Conservation (phyloP, 2,888 invertebrate genomes). For the Dysmachus trigonus region DNA sequence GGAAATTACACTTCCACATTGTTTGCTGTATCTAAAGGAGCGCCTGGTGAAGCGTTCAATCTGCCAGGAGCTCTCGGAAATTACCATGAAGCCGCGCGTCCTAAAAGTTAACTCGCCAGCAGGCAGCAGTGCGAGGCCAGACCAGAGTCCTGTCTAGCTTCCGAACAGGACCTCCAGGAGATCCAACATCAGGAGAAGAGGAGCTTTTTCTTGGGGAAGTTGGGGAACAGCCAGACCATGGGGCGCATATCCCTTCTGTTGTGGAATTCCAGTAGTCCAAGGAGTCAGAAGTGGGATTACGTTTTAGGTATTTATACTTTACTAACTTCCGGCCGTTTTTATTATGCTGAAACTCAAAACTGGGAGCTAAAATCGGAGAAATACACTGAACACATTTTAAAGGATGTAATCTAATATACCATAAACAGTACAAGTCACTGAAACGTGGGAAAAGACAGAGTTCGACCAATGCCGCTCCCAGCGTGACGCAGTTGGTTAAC, state of each 20-base stretch:
- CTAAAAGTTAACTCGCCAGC: not conserved
- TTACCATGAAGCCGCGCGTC: not conserved
- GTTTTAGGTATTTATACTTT: not conserved
- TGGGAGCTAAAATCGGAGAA: not conserved
- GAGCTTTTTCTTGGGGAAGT: not conserved
- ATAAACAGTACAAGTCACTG: not conserved
- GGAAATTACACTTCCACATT: conserved; percentile 37
- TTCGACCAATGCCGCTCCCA: not conserved
- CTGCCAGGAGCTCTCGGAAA: conserved; percentile 8
- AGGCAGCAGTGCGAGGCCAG: not conserved
- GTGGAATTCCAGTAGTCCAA: not conserved
- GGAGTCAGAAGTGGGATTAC: not conserved
- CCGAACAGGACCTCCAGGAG: not conserved
- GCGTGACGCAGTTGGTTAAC: not conserved
- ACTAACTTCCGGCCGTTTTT: not conserved
- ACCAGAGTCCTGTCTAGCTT: not conserved
- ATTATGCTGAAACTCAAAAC: not conserved
- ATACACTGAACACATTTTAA: not conserved
- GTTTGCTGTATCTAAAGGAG: conserved; percentile 18
- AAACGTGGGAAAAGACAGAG: not conserved
- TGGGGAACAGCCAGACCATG: not conserved
- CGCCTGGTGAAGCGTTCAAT: conserved; percentile 20
- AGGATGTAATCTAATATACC: not conserved
- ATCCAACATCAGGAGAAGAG: not conserved
- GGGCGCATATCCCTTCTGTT: not conserved